A percentile compares a stretch with the other conserved stretches of the same genome.
These are phyloP conservation scores for Neodon shergylaensis DNA, from an alignment of 2,113 vertebrate species.

Conservation along the genomic window DNA sequence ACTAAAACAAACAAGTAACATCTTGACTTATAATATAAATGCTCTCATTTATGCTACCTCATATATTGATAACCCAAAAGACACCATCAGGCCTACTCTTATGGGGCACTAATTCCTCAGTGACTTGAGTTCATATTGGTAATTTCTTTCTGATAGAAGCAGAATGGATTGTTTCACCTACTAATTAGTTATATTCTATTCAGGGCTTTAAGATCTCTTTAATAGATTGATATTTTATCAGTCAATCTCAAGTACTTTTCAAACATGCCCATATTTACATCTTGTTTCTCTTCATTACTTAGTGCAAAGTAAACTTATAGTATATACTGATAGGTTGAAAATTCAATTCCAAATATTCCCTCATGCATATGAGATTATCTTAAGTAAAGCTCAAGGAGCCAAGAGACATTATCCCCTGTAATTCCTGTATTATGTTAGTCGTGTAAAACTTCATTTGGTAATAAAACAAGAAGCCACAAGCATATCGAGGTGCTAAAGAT, in stretches of 20 bases:
- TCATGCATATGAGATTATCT: not conserved
- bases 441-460: not conserved
- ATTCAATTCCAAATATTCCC: constrained; percentile 37
- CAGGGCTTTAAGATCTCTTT: constrained; percentile 23
- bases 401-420: not conserved
- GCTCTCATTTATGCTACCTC: not conserved
- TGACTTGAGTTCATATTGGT: not conserved
- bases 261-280: not conserved
- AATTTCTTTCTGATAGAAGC: not conserved
- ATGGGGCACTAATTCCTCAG: not conserved
- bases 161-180: not conserved
- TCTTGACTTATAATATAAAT: not conserved
- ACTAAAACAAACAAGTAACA: not conserved
- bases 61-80: constrained; percentile 5
- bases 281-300: not conserved
- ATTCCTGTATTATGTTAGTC: not conserved
- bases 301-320: constrained; percentile 22
- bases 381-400: not conserved
- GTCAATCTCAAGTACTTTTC: not conserved
- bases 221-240: constrained; percentile 2
- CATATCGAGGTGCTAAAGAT: not conserved
- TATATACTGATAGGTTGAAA: not conserved
- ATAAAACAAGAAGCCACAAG: constrained; percentile 13
- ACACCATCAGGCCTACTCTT: not conserved
- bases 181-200: not conserved